phyloP scores from a whole-genome alignment of 2,888 invertebrate genomes.

The Shargacucullia verbasci region DNA sequence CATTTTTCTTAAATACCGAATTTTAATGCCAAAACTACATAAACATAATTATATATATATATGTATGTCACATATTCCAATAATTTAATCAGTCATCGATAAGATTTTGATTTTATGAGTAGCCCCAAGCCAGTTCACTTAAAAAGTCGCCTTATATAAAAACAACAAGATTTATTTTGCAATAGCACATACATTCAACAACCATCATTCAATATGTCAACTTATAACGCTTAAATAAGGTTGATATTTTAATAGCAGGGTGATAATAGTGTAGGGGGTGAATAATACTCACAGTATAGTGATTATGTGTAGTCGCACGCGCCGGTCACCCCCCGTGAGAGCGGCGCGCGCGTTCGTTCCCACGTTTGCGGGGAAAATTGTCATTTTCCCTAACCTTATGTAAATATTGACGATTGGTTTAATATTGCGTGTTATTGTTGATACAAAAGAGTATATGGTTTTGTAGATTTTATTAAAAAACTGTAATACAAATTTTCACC shows the following conservation, averaged over 20 bases:
- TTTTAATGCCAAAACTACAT: conserved; percentile 4
- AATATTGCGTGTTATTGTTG: conserved; percentile 23
- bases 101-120: conserved; percentile 45
- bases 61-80: conserved; percentile 27
- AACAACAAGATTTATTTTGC: neutral
- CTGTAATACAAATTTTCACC: neutral
- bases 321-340: conserved; percentile 71
- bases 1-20: no score
- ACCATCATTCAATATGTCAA: neutral
- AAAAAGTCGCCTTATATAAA: neutral
- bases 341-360: conserved; percentile 68
- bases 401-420: conserved; percentile 51
- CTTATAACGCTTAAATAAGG: neutral
- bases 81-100: conserved; percentile 53
- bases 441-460: conserved; percentile 10
- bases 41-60: conserved; percentile 37
- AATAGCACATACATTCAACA: neutral
- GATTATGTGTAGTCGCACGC: conserved; percentile 65
- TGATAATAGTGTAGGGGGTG: conserved; percentile 41
- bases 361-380: conserved; percentile 64
- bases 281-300: conserved; percentile 48
- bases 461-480: conserved; percentile 15
- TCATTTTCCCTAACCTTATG: conserved; percentile 39
- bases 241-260: neutral
- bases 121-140: neutral